Evolutionary conservation across 2,888 invertebrate species (phyloP).

Genomic region (Xestia ashworthii): DNA sequence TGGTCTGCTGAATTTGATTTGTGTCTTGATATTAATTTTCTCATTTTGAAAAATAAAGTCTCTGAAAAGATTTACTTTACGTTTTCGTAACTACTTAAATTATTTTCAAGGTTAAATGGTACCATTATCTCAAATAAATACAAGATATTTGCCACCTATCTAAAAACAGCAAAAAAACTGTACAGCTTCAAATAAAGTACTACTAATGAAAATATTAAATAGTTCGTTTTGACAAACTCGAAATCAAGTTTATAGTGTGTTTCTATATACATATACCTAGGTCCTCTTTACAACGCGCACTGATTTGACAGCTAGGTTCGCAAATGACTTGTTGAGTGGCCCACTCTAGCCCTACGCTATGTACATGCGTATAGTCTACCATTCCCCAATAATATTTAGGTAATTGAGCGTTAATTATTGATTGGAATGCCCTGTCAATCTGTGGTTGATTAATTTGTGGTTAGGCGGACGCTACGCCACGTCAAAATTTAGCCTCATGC

Average conservation of each 20-base stretch:
- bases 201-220: conserved; percentile 2
- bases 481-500: conserved; percentile 48
- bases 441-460: conserved; percentile 71
- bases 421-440: conserved; percentile 70
- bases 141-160: background rate
- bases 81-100: background rate
- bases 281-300: background rate
- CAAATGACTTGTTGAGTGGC: conserved; percentile 53
- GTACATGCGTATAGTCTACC: conserved; percentile 7
- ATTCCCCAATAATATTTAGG: conserved; percentile 66
- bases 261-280: background rate
- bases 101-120: background rate
- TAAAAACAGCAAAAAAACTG: background rate
- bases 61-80: background rate
- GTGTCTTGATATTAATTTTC: background rate
- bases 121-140: background rate
- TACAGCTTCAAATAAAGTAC: background rate
- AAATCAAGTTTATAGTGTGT: conserved; percentile 13
- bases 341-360: conserved; percentile 20
- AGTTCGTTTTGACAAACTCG: background rate
- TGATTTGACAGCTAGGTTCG: conserved; percentile 40
- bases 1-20: background rate
- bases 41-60: background rate
- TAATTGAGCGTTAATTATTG: conserved; percentile 69
- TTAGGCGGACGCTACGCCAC: conserved; percentile 54